phyloP scores from a whole-genome alignment of 2,113 vertebrate species.

The Noturus placidus region DNA sequence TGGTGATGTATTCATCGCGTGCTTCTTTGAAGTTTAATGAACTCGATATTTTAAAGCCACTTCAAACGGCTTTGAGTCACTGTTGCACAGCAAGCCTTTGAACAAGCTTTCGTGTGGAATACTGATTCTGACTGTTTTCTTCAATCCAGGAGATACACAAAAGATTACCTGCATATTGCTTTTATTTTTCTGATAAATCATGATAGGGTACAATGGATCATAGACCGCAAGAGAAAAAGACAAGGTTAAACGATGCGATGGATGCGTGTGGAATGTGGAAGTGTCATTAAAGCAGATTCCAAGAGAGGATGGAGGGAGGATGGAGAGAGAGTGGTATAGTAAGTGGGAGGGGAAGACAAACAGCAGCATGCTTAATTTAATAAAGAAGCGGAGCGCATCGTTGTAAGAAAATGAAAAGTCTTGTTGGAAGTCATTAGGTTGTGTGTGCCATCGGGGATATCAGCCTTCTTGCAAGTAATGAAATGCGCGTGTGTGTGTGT shows the following conservation, averaged over 20 bases:
- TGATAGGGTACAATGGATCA: not conserved
- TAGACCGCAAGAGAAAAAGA: not conserved
- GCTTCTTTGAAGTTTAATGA: slow-evolving; percentile 52
- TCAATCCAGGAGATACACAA: slow-evolving; percentile 19
- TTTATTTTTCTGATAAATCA: not conserved
- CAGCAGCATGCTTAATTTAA: slow-evolving; percentile 46
- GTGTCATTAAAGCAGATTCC: not conserved
- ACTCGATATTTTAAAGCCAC: slow-evolving; percentile 46
- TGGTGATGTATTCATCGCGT: slow-evolving; percentile 18
- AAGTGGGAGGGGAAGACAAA: slow-evolving; percentile 11
- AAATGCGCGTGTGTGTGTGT: slow-evolving; percentile 14
- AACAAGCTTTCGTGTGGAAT: slow-evolving; percentile 35
- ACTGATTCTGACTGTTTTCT: slow-evolving; percentile 44
- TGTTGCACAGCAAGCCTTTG: slow-evolving; percentile 18
- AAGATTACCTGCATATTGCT: not conserved
- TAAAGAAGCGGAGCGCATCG: slow-evolving; percentile 37
- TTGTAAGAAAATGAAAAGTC: slow-evolving; percentile 49
- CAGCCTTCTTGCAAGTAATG: slow-evolving; percentile 34
- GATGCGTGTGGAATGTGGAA: not conserved
- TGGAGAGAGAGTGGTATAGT: not conserved
- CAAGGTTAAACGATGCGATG: slow-evolving; percentile 20
- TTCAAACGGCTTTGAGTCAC: slow-evolving; percentile 41
- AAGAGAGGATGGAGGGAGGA: not conserved
- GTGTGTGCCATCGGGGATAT: slow-evolving; percentile 42
- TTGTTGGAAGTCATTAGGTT: slow-evolving; percentile 49